Evolutionary conservation across 2,113 vertebrate genomes (phyloP), one percentile per base, ranked within the genome.

Genomic region (Agelaius phoeniceus): DNA sequence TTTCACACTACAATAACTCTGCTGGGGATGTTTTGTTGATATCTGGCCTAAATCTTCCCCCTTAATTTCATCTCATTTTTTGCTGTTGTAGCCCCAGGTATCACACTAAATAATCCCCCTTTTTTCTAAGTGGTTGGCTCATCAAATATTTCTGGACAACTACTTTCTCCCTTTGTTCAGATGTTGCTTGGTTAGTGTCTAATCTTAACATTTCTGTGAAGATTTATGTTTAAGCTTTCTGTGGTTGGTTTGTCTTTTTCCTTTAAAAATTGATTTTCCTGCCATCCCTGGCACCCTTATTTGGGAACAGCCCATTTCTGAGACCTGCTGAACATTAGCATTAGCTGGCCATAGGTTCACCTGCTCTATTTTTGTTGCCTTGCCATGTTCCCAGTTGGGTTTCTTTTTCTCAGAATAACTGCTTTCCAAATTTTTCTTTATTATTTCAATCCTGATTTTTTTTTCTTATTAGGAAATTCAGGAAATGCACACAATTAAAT

Each of bases 1-100:
- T 95, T 96, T 94, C 82, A 74, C 84, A 95, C 71, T 39, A 61
- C 93, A 95, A 77, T 88, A 88, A 94, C 75, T 91, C 81, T 91
- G 33, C 52, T 80, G 81, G 13, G 13, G 14, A 80, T 83, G 33
- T 76, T 96, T 85, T 94, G 51, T 83, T 94, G 82, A 71, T 97
- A 83, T 80, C 78, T 85, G 87, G 71, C 84, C 67, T 59, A 85
- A 94, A 95, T 63, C 83, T 95, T 90, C 76, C 63, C 55, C 88
- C 59, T 84, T 94, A 86, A 95, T 96, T 96, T 94, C 84, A 52
- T 83, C 44, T 52, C 48, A 80, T 93, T 93, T 87, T 91, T 95
- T 95, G 63, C 76, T 59, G 48, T 80, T 90, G 37, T 62, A 81
- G 92, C 85, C 88, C 33, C 48, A 71, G 79, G 85, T 96, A 43